Conservation (phyloP, 2,888 invertebrate species). For the Platyscelio sp. region DNA sequence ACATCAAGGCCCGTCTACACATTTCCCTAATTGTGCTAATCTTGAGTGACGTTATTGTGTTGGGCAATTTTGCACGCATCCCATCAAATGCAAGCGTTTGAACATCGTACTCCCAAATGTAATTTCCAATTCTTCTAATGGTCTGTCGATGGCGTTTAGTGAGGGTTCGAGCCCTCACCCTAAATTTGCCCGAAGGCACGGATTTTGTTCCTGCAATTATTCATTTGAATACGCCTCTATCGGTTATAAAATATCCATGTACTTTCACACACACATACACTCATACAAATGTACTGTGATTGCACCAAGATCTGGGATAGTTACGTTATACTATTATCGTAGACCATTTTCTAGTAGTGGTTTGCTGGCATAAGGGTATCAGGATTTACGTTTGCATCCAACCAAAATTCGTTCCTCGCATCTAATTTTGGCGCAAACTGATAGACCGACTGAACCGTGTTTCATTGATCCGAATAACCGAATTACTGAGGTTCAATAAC, state of each 20-base stretch:
- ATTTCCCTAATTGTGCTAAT: constrained; percentile 25
- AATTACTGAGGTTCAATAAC: constrained; percentile 11
- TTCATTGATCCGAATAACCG: constrained; percentile 11
- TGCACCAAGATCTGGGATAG: constrained; percentile 34
- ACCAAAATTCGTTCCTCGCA: not conserved
- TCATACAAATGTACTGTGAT: too few relatives aligned
- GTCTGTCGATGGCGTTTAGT: constrained; percentile 25
- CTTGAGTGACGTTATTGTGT: constrained; percentile 16
- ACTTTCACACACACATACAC: too few relatives aligned
- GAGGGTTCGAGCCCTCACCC: constrained; percentile 29
- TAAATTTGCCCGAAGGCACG: constrained; percentile 1
- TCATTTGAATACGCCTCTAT: not conserved
- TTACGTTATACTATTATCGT: constrained; percentile 26
- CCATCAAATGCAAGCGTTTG: constrained; percentile 8
- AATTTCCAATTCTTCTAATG: constrained; percentile 30
- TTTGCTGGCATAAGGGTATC: not conserved
- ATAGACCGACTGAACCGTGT: not conserved
- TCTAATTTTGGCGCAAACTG: constrained; percentile 25
- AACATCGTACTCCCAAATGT: constrained; percentile 18
- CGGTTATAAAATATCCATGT: constrained; percentile 5
- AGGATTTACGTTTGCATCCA: constrained; percentile 9
- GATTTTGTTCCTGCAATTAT: constrained; percentile 2
- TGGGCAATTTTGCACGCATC: constrained; percentile 7
- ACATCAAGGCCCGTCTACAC: not conserved
- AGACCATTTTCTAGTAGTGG: not conserved